phyloP scores from a whole-genome alignment of 2,113 vertebrate genomes.

The Sinocyclocheilus grahami region DNA sequence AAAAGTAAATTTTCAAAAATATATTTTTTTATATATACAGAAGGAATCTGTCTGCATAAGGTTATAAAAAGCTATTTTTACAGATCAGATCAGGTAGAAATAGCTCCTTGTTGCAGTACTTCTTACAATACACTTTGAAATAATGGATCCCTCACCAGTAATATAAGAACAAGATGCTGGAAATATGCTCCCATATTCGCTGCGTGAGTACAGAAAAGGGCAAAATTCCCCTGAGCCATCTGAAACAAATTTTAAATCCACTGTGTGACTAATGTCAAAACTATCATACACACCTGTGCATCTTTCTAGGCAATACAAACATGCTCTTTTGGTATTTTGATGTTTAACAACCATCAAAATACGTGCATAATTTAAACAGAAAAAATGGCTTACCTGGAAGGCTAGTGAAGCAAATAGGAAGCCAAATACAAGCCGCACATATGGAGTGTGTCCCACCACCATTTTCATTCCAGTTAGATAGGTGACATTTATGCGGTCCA shows the following conservation, averaged over 20 bases:
- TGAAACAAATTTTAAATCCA: constrained; percentile 42
- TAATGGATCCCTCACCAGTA: constrained; percentile 64
- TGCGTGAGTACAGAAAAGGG: constrained; percentile 70
- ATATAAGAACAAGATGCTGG: constrained; percentile 69
- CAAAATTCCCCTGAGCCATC: constrained; percentile 71
- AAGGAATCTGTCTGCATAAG: background rate
- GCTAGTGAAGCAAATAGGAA: constrained; percentile 71
- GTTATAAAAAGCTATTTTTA: background rate
- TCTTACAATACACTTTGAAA: background rate
- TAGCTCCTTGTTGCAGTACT: background rate
- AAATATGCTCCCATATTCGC: constrained; percentile 61
- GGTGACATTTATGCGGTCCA: constrained; percentile 56
- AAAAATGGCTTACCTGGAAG: constrained; percentile 65
- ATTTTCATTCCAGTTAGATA: constrained; percentile 61
- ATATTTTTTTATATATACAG: background rate
- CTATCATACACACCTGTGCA: background rate
- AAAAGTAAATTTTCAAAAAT: background rate
- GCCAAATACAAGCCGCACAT: constrained; percentile 61
- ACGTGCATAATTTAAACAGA: background rate
- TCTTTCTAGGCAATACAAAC: background rate
- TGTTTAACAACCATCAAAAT: background rate
- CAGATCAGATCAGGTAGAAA: background rate
- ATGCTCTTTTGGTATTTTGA: background rate
- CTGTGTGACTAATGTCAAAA: background rate
- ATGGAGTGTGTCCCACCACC: constrained; percentile 65